Conservation (phyloP, 2,888 invertebrate genomes). For the Elegia similella region DNA sequence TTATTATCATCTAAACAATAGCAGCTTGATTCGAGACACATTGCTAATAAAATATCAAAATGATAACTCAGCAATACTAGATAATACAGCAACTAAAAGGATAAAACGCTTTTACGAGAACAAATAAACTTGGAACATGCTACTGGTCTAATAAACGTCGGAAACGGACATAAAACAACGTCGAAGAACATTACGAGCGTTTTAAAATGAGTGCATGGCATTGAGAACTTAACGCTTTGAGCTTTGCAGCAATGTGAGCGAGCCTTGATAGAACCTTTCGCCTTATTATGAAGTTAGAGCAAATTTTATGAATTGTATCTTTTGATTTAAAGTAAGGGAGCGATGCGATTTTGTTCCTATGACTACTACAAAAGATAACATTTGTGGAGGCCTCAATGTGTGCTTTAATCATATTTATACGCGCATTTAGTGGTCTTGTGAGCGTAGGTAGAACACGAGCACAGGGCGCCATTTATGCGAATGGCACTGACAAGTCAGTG, state of each 20-base stretch:
- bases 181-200: slow-evolving; percentile 1
- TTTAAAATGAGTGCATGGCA: slow-evolving; percentile 1
- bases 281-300: too few relatives aligned
- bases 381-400: too few relatives aligned
- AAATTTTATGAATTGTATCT: too few relatives aligned
- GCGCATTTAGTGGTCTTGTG: too few relatives aligned
- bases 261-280: not conserved
- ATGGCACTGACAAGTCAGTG: too few relatives aligned
- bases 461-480: too few relatives aligned
- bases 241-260: not conserved
- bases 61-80: not conserved
- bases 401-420: too few relatives aligned
- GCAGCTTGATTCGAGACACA: not conserved
- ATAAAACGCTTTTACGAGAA: slow-evolving; percentile 3
- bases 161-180: slow-evolving; percentile 2
- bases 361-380: too few relatives aligned
- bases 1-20: too few relatives aligned
- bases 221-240: not conserved
- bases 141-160: slow-evolving; percentile 4
- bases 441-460: too few relatives aligned
- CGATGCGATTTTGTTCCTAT: too few relatives aligned
- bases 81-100: not conserved
- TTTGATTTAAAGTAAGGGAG: too few relatives aligned
- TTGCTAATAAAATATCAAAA: not conserved
- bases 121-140: slow-evolving; percentile 5